Evolutionary conservation across 64 coral and sea anemone genomes (phyloP).

Genomic region (Montipora sp.): DNA sequence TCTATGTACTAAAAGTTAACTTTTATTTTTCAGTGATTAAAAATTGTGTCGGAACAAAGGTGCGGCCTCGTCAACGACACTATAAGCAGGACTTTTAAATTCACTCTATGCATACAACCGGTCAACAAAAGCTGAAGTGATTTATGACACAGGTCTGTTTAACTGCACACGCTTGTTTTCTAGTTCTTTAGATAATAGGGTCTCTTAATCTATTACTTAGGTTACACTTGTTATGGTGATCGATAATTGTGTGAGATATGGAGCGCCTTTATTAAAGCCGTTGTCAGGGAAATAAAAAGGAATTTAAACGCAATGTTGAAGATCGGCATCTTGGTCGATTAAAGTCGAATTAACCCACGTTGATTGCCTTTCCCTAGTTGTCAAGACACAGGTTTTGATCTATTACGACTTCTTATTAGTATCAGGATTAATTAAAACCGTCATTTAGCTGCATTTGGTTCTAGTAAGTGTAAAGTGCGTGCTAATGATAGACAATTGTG

Average conservation of each 20-base stretch:
- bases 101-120: neutral
- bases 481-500: neutral
- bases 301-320: neutral
- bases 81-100: constrained; percentile 4
- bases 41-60: constrained; percentile 21
- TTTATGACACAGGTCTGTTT: neutral
- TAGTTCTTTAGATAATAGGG: neutral
- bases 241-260: neutral
- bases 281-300: constrained; percentile 18
- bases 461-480: neutral
- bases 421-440: too few relatives aligned
- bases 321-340: too few relatives aligned
- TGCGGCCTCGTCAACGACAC: neutral
- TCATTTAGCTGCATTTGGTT: neutral
- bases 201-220: neutral
- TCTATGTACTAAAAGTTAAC: neutral
- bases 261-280: neutral
- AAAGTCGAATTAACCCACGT: too few relatives aligned
- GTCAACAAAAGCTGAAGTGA: neutral
- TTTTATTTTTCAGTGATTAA: constrained; percentile 22
- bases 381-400: neutral
- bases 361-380: too few relatives aligned
- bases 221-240: constrained; percentile 2
- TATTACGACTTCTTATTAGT: neutral
- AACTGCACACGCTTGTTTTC: neutral